phyloP scores from a whole-genome alignment of 2,797 vertebrate species.

The Propithecus deckenii region DNA sequence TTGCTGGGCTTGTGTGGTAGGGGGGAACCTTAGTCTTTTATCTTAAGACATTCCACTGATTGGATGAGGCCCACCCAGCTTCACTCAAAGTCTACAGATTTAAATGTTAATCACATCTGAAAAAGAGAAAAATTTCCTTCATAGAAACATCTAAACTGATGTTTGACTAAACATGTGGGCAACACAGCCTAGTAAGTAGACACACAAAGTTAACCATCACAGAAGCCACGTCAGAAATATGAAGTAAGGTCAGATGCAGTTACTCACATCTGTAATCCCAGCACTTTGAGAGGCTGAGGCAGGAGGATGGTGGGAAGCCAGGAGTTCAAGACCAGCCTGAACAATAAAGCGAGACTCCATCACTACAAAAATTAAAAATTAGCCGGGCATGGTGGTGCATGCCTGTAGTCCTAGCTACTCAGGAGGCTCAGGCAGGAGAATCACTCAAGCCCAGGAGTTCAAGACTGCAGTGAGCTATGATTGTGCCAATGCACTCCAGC shows the following conservation, averaged over 20 bases:
- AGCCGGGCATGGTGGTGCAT: not conserved
- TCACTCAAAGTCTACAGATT: not conserved
- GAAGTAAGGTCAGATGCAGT: not conserved
- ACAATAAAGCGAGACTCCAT: not conserved
- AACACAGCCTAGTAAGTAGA: not conserved
- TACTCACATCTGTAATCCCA: not conserved
- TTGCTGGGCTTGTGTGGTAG: not conserved
- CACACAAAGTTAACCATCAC: not conserved
- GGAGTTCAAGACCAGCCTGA: not conserved
- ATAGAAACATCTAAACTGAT: not conserved
- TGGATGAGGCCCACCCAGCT: not conserved
- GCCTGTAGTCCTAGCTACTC: too few species aligned
- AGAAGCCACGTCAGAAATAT: not conserved
- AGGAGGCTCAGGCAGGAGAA: too few species aligned
- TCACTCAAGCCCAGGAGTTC: too few species aligned
- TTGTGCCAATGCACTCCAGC: too few species aligned
- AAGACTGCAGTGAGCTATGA: too few species aligned
- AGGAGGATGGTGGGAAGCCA: not conserved
- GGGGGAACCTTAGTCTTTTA: not conserved
- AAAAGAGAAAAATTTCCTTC: not conserved
- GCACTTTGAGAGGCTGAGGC: not conserved
- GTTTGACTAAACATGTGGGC: not conserved
- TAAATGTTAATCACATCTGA: not conserved
- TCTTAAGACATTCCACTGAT: not conserved
- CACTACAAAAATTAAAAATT: not conserved